Percentiles rank a stretch among this genome's conserved stretches.
These are phyloP conservation scores for Arctia plantaginis DNA, from an alignment of 2,888 invertebrate species.

Conservation along the genomic window DNA sequence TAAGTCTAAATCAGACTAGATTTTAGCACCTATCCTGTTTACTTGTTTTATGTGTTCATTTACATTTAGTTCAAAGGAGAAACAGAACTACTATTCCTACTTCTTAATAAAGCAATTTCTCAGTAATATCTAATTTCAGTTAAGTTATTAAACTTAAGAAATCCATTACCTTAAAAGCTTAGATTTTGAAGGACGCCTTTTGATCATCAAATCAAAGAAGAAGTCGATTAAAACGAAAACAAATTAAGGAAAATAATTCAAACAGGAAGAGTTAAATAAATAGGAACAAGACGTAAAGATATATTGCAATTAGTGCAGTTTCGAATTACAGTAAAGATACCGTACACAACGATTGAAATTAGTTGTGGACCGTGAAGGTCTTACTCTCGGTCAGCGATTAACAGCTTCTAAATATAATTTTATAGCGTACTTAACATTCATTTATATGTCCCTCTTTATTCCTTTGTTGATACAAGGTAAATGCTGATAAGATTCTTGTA, in stretches of 20 bases:
- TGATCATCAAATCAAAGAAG: not conserved
- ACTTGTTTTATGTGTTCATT: not conserved
- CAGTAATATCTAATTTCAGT: not conserved
- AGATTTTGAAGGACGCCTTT: not conserved
- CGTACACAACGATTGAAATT: conserved; percentile 50
- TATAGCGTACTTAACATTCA: conserved; percentile 34
- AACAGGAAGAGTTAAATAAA: conserved; percentile 54
- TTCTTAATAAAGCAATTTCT: not conserved
- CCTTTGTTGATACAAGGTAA: conserved; percentile 38
- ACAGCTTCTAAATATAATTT: conserved; percentile 34
- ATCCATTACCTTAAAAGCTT: not conserved
- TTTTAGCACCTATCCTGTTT: not conserved
- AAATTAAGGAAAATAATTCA: conserved; percentile 5
- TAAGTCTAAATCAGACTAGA: not conserved
- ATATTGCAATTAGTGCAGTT: conserved; percentile 51
- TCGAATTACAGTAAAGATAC: conserved; percentile 57
- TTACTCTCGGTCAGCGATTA: conserved; percentile 22
- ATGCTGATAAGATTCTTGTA: conserved; percentile 53
- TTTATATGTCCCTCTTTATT: conserved; percentile 39
- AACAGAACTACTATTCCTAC: not conserved
- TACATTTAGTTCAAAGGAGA: not conserved
- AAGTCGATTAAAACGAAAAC: conserved; percentile 13
- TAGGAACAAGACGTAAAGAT: conserved; percentile 51
- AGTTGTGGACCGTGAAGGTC: conserved; percentile 36
- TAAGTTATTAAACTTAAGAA: not conserved